Base-by-base conservation (phyloP, 2,888 invertebrate genomes). In the Apoderus coryli region DNA sequence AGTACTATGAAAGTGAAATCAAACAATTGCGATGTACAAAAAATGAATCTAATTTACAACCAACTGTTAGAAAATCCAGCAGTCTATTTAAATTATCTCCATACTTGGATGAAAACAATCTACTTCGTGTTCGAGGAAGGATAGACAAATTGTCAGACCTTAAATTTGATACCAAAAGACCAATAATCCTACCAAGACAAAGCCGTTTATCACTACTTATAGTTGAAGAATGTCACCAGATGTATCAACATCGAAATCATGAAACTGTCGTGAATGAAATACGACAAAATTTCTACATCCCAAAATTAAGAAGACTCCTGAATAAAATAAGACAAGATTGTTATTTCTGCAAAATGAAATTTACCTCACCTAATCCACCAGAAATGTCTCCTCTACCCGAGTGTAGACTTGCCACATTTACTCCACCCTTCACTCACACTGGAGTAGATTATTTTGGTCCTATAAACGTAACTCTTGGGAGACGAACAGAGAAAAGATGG, bases 101-200 rank as follows among this genome's bases (percentile, higher is more conserved):
- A n/a, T n/a, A n/a, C n/a, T n/a, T n/a, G n/a, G n/a, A n/a, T n/a
- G n/a, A n/a, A n/a, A n/a, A n/a, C n/a, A n/a, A n/a, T n/a, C n/a
- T n/a, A n/a, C n/a, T n/a, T n/a, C n/a, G n/a, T n/a, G n/a, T 28
- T 19, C 16, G 28, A 4, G 29, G 13, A 22, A 10, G 29, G 22
- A 29, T 29, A 9, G 29, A 22, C 22, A 22, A 7, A 11, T 13
- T 9, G 2, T 13, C 14, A 10, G 19, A 6, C 13, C 10, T 29
- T n/a, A n/a, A 22, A 2, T n/a, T 4, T 11, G 15, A 22, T 13
- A 22, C 29, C 12, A 29, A 29, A 13, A 14, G 29, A 3, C 29
- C 29, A 10, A 29, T 29, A 29, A 29, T 29, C 7, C 13, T 29
- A 29, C 29, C 29, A 2, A 16, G 23, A 10, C 22, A 29, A 6